Evolutionary conservation across 1,140 invertebrate species (phyloP).

Genomic region (Eumaeus atala): DNA sequence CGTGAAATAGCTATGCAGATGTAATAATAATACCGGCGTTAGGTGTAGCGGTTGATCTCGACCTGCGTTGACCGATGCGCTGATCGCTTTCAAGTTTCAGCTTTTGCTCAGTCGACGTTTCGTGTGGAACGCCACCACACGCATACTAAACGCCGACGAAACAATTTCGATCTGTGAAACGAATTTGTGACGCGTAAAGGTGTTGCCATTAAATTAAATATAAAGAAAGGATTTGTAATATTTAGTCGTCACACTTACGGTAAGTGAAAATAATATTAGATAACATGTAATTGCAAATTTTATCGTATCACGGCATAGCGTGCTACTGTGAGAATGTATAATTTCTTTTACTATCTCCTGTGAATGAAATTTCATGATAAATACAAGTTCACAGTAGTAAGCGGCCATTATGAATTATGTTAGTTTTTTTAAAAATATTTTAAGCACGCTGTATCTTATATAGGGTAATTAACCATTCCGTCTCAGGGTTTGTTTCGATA

Average conservation of each 20-base stretch:
- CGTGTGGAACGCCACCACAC: constrained; percentile 43
- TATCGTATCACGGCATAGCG: constrained; percentile 29
- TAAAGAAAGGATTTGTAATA: constrained; percentile 38
- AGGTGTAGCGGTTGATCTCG: constrained; percentile 17
- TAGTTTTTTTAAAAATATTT: too few species aligned
- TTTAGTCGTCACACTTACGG: constrained; percentile 37
- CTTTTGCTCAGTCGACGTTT: constrained; percentile 44
- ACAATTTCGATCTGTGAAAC: constrained; percentile 36
- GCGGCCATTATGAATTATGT: too few species aligned
- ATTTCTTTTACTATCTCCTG: constrained; percentile 14
- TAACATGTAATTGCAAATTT: constrained; percentile 12
- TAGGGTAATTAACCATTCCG: too few species aligned
- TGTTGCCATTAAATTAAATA: constrained; percentile 2
- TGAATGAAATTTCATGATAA: too few species aligned
- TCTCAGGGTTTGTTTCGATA: too few species aligned
- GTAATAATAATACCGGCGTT: too few species aligned
- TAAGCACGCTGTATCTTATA: too few species aligned
- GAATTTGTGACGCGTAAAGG: constrained; percentile 38
- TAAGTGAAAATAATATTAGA: too few species aligned
- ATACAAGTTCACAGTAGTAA: too few species aligned
- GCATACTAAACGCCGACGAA: constrained; percentile 18
- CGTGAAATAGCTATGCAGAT: too few species aligned
- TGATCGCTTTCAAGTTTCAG: constrained; percentile 11
- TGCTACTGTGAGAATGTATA: constrained; percentile 18
- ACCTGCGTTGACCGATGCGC: constrained; percentile 43